phyloP scores from a whole-genome alignment of 1,140 invertebrate genomes.

The Diabrotica undecimpunctata region DNA sequence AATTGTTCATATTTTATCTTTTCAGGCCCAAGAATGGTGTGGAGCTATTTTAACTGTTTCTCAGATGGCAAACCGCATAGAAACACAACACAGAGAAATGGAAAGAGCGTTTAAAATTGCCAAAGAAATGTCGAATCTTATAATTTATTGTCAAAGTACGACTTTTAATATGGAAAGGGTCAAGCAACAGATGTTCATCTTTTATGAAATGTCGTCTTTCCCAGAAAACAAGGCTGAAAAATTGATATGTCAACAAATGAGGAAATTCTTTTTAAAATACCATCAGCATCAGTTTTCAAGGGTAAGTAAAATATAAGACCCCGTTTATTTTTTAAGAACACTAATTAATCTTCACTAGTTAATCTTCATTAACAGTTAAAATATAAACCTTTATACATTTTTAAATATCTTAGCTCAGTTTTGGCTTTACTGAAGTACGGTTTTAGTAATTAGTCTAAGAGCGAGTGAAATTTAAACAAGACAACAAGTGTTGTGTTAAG shows the following conservation, averaged over 20 bases:
- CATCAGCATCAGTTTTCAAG: constrained; percentile 85
- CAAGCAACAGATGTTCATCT: constrained; percentile 68
- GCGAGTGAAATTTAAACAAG: no score
- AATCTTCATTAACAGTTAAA: no score
- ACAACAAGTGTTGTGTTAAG: no score
- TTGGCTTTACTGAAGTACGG: no score
- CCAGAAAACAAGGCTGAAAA: constrained; percentile 94
- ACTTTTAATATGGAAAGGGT: constrained; percentile 71
- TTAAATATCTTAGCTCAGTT: no score
- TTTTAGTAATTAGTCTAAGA: no score
- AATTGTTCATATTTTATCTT: constrained; percentile 11
- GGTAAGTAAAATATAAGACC: constrained; percentile 49
- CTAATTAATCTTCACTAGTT: no score
- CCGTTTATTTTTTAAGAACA: no score
- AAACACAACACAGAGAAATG: constrained; percentile 78
- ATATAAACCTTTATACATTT: no score
- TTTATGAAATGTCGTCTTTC: constrained; percentile 94
- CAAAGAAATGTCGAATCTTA: constrained; percentile 94
- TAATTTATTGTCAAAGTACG: constrained; percentile 92
- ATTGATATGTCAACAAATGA: constrained; percentile 76
- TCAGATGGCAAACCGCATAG: constrained; percentile 70
- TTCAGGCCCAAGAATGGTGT: constrained; percentile 78
- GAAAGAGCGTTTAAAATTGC: constrained; percentile 86
- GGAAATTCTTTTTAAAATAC: constrained; percentile 79
- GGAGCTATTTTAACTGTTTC: constrained; percentile 80